Base-by-base conservation (phyloP, 2,888 invertebrate species). In the Lepidocyrtinus sp. region DNA sequence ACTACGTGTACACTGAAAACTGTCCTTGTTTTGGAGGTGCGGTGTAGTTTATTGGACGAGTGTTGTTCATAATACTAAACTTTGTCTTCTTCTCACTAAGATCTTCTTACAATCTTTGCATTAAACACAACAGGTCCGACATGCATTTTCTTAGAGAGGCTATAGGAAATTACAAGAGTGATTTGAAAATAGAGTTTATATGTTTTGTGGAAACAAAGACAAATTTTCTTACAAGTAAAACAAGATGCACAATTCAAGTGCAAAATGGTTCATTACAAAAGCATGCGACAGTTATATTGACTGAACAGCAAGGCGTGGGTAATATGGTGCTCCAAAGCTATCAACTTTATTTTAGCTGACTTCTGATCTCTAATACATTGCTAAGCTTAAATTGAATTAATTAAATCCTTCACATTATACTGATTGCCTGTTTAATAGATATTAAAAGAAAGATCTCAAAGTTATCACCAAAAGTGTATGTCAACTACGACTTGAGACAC, bases 401-500 rank as follows among this genome's bases (percentile, higher is more conserved):
- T 50, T 50, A 50, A 50, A 50, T 12, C 17, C 17, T 7, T 2
- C 50, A 50, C 50, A 50, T 50, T 50, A 50, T 50, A 15, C 12
- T 50, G 15, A 50, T 50, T 17, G 50, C 50, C 36, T 7, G 50
- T 2, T 50, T 50, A 50, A 17, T 7, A 2, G 15, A 50, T 50
- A 50, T 50, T 2, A 50, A 12, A 2, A 15, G n/a, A 12, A 7
- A 50, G n/a, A 50, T 1, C 50, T 50, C 36, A 12, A 50, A 50
- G 50, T 12, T 7, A 50, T 50, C 15, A 12, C n/a, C 5, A 36
- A 12, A 50, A 2, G 50, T 50, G 36, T 36, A 17, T 50, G 50
- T 50, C 50, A 50, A 12, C 50, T 17, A 50, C 50, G 17, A 12
- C 50, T 50, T 50, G 27, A 62, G 75, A 67, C 75, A 75, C 68